Base-by-base conservation (phyloP, 2,888 invertebrate genomes). In the Hemicrepidius hirtus region DNA sequence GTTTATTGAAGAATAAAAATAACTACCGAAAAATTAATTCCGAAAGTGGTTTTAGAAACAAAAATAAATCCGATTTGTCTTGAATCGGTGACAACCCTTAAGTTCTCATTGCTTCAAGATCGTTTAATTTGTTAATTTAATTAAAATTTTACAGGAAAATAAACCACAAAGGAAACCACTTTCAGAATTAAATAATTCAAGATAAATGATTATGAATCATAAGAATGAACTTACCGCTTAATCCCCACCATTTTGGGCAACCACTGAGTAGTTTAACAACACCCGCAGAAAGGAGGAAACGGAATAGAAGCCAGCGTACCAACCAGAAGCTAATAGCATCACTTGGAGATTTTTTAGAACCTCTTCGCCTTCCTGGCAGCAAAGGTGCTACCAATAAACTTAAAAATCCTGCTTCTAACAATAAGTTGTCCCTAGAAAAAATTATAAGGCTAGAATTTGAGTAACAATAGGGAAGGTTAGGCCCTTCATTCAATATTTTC, bases 221-320 rank as follows among this genome's bases (percentile, higher is more conserved):
- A 37, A 32, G 2, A 13, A 20, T 32, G 28, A 9, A 18, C 78
- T 78, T 87, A 93, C 94, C 93, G 81, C 91, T 90, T 41, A 95
- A 88, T 76, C 89, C 90, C 94, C 94, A 95, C 94, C 94, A 95
- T 37, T 91, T 88, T 0, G 93, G 92, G 81, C 93, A 93, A 20
- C 90, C 89, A 82, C 92, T 92, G 41, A 90, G 89, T 41, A 95
- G 86, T 84, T 95, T 95, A 0, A 92, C 90, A 16, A 93, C 87
- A 3, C 94, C 94, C 3, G 91, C 91, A 2, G 92, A 90, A 83
- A 94, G 92, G 87, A 94, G 88, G 63, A 93, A 89, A 53, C 94
- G 80, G 72, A 95, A 94, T 4, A 93, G 87, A 9, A 95, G 87
- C 94, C 94, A 94, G 71, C 91, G 89, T 2, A 93, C 89, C 35